These are phyloP conservation scores for Drosophila lacteicornis DNA, from an alignment of 1,140 invertebrate species.

Conservation along the genomic window DNA sequence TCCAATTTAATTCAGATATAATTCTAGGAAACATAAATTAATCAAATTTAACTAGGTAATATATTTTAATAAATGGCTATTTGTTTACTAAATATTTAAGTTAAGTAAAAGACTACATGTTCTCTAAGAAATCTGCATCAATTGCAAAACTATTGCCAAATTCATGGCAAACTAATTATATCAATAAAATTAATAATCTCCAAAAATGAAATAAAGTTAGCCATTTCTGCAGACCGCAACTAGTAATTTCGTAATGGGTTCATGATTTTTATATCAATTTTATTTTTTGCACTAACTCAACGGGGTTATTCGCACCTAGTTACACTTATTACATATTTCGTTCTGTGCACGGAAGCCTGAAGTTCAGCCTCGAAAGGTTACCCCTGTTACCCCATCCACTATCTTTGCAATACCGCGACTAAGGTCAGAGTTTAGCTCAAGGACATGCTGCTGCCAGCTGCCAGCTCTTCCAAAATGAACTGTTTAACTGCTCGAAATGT, in stretches of 20 bases:
- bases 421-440: slow-evolving; percentile 39
- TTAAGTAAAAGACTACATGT: too few species aligned
- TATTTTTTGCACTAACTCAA: background rate
- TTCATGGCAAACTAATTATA: background rate
- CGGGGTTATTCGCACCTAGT: slow-evolving; percentile 4
- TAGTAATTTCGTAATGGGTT: background rate
- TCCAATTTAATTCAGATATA: too few species aligned
- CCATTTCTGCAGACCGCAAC: background rate
- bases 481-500: slow-evolving; percentile 38
- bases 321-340: background rate
- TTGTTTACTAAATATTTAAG: too few species aligned
- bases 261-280: background rate
- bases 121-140: too few species aligned
- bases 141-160: background rate
- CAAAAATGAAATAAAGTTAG: background rate
- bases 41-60: too few species aligned
- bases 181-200: background rate
- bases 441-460: slow-evolving; percentile 33
- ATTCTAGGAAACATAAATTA: too few species aligned
- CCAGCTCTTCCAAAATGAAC: slow-evolving; percentile 37
- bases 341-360: slow-evolving; percentile 17
- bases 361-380: slow-evolving; percentile 1
- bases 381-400: background rate
- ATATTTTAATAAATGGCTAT: too few species aligned
- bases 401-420: background rate